Base-by-base conservation (phyloP, 1,140 invertebrate species). In the Chionoecetes opilio region DNA sequence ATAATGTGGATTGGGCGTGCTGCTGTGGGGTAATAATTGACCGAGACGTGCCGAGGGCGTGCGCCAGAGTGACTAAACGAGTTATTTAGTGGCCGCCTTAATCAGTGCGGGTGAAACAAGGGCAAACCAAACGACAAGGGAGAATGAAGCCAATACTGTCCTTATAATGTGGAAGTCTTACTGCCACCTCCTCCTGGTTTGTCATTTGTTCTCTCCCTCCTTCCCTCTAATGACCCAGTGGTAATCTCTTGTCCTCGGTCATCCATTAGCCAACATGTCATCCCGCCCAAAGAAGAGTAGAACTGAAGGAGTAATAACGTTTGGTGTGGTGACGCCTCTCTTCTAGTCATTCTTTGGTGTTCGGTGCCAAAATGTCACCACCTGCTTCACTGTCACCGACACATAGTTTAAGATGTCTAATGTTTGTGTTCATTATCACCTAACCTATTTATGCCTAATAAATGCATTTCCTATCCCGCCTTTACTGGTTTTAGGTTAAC, bases 221-320 rank as follows among this genome's bases (percentile, higher is more conserved):
- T 87, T 32, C 85, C 34, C 29, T 2, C 88, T 90, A 90, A 90
- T 90, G 88, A 90, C 11, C 88, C 88, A 38, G 17, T 38, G 26
- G 9, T 90, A 90, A 90, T 90, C 88, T 29, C 46, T 46, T 41
- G 46, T 90, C 35, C 37, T 26, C 8, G 88, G 17, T 41, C 88
- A 38, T 90, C 88, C 88, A 90, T 90, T 90, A 90, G 88, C 88
- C 88, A 90, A 9, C 11, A 90, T 90, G 88, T 90, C 88, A 90
- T 90, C 63, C 63, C 63, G 63, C 63, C 1, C 1, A 26, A n/a
- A 26, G 63, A 75, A 75, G 63, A 75, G 63, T 21, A 75, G n/a
- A 75, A 26, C 6, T n/a, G 63, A 14, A 26, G 2, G 21, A n/a
- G 63, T 26, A 75, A 75, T n/a, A 75, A n/a, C n/a, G 63, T 75